Base-by-base conservation (phyloP, 2,888 invertebrate species). In the Drosophila subquinaria region DNA sequence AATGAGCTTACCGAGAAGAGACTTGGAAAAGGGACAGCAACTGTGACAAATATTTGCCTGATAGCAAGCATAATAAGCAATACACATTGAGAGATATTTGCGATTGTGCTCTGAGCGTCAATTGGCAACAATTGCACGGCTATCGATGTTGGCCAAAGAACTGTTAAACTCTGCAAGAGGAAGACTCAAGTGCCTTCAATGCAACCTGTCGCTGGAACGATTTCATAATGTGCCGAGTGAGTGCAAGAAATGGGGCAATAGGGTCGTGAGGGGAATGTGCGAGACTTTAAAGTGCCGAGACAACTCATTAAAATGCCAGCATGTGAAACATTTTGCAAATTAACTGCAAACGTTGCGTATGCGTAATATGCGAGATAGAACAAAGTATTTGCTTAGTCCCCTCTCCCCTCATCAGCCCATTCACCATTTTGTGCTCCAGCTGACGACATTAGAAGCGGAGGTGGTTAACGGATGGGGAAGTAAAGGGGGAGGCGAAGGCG, bases 301-400 rank as follows among this genome's bases (percentile, higher is more conserved):
- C 81, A 84, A 71, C 83, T 84, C 84, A 88, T 84, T 84, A 81
- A 88, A 76, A 79, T 77, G 83, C 79, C 81, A 70, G 71, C 62
- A 73, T 78, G 72, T 71, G 81, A 64, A 85, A 82, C 86, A 82
- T 87, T 88, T 89, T 79, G 85, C 82, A 87, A 89, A 87, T 87
- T 86, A 89, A 87, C 86, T 88, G 85, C 89, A 73, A 82, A 84
- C 86, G 88, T 77, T 72, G 83, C 84, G 83, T 84, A 88, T 88
- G 79, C 84, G 74, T 82, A 79, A 76, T 73, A 76, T 69, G 66
- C 55, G 57, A 64, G 72, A 38, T 67, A 56, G 66, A 73, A 67
- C 77, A 62, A 81, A 82, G 86, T 89, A 88, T 89, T 87, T 88
- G 82, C 70, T 77, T 77, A 84, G 76, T 13, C 1, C 4, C 4